A percentile compares a stretch with the other conserved stretches of the same genome.
phyloP scores from a whole-genome alignment of 1,140 invertebrate species.

The Penaeus chinensis region DNA sequence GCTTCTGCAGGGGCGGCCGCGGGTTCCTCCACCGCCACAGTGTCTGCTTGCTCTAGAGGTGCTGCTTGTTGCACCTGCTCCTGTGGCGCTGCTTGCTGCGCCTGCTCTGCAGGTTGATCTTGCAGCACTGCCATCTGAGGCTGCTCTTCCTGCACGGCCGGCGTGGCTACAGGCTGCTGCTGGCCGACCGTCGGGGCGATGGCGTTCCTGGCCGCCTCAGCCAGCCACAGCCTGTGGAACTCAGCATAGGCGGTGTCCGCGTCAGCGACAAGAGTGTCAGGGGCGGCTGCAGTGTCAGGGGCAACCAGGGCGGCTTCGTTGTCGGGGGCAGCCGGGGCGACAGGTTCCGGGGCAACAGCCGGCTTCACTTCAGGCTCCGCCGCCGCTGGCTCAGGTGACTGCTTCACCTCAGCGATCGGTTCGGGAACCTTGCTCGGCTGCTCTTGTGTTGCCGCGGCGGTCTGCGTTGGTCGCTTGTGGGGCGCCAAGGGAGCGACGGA shows the following conservation, averaged over 20 bases:
- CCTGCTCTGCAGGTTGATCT: no score
- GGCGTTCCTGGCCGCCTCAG: slow-evolving; percentile 39
- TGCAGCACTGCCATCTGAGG: background rate
- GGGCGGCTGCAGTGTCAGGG: slow-evolving; percentile 18
- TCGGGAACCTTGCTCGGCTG: background rate
- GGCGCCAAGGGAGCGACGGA: slow-evolving; percentile 12
- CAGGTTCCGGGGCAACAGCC: background rate
- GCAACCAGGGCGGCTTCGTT: background rate
- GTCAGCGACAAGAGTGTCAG: background rate
- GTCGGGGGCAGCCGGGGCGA: background rate
- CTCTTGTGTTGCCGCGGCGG: background rate
- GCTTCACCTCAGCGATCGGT: background rate
- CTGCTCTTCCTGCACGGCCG: background rate
- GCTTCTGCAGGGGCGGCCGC: no score
- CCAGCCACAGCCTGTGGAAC: slow-evolving; percentile 12
- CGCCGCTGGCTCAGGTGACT: background rate
- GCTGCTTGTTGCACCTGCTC: no score
- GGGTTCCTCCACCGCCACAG: no score
- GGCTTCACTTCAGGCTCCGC: background rate
- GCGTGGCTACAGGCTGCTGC: background rate
- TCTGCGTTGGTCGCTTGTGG: slow-evolving; percentile 11
- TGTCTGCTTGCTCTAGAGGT: no score
- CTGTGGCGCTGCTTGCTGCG: no score
- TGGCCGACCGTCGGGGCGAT: background rate
- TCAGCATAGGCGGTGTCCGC: slow-evolving; percentile 10